These are phyloP conservation scores for Unio pictorum DNA, from an alignment of 2,888 invertebrate species.

Conservation along the genomic window DNA sequence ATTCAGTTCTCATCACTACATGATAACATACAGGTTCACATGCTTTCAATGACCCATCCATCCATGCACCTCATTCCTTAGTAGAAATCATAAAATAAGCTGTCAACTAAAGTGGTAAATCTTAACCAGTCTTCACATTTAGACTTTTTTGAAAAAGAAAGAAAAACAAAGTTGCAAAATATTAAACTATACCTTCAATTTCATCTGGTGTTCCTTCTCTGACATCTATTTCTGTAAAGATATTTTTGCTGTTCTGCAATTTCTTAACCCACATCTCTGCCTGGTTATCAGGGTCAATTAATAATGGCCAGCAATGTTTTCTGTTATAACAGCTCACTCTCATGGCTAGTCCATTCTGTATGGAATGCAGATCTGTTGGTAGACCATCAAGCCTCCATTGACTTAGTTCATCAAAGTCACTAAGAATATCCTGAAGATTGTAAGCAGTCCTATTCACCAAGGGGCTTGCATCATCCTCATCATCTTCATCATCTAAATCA, in stretches of 20 bases:
- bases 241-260: constrained; percentile 54
- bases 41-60: no score
- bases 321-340: constrained; percentile 59
- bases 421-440: constrained; percentile 61
- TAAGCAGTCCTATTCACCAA: constrained; percentile 57
- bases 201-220: constrained; percentile 37
- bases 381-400: constrained; percentile 62
- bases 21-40: no score
- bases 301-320: constrained; percentile 66
- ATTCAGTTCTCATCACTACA: no score
- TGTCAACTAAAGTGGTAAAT: background rate
- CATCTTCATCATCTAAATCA: constrained; percentile 51
- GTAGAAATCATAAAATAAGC: background rate
- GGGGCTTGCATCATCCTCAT: constrained; percentile 54
- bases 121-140: background rate
- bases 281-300: constrained; percentile 68
- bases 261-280: constrained; percentile 67
- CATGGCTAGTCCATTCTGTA: constrained; percentile 68
- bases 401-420: constrained; percentile 65
- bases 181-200: constrained; percentile 30
- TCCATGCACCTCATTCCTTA: no score
- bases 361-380: constrained; percentile 64
- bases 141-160: background rate
- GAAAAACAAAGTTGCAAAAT: background rate
- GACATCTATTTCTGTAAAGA: constrained; percentile 56